Conservation (phyloP, 2,888 invertebrate species). For the Nysson spinosus region DNA sequence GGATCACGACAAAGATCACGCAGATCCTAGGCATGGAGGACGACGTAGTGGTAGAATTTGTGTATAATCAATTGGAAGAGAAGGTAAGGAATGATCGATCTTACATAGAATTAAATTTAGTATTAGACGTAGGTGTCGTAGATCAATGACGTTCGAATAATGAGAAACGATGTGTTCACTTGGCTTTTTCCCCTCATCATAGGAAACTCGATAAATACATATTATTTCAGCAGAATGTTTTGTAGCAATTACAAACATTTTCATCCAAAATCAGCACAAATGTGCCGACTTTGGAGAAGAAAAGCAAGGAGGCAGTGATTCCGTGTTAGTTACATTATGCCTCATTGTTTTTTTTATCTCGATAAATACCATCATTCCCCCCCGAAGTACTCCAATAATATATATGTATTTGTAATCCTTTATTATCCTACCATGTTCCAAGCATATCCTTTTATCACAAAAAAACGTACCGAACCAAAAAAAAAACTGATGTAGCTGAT, state of each 20-base stretch:
- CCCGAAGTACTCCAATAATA: conserved; percentile 33
- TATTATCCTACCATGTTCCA: conserved; percentile 39
- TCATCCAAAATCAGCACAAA: conserved; percentile 54
- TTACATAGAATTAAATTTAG: conserved; percentile 16
- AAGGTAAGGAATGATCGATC: conserved; percentile 81
- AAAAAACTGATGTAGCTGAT: conserved; percentile 61
- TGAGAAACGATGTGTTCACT: conserved; percentile 70
- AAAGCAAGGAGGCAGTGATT: conserved; percentile 59
- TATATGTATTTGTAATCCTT: too few relatives aligned
- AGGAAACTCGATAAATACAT: conserved; percentile 72
- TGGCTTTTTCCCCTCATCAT: conserved; percentile 78
- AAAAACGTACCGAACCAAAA: conserved; percentile 44
- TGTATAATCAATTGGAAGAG: conserved; percentile 98
- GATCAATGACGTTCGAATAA: conserved; percentile 49
- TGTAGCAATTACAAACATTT: conserved; percentile 49
- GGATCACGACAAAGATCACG: conserved; percentile 98
- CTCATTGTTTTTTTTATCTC: conserved; percentile 50
- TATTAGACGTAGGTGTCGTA: conserved; percentile 27
- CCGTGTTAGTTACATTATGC: conserved; percentile 39
- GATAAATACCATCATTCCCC: conserved; percentile 44
- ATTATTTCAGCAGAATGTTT: conserved; percentile 73
- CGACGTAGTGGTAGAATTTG: conserved; percentile 99
- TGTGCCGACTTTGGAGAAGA: conserved; percentile 56
- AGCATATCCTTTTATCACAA: conserved; percentile 53
- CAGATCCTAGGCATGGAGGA: conserved; percentile 98